phyloP scores from a whole-genome alignment of 2,888 invertebrate species.

The Laspeyria flexula region DNA sequence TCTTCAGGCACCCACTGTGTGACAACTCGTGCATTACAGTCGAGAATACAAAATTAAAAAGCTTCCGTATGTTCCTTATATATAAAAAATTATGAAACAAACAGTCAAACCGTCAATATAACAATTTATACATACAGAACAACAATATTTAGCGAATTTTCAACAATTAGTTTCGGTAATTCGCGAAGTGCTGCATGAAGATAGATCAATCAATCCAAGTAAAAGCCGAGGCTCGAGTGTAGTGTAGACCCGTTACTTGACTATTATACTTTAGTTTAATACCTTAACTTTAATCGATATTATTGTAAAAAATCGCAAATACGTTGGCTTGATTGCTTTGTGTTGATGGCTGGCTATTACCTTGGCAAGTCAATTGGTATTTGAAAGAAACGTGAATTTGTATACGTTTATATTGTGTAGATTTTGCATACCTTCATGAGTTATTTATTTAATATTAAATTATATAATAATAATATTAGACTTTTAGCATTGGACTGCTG shows the following conservation, averaged over 20 bases:
- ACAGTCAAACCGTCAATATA: slow-evolving; percentile 1
- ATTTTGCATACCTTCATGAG: no score
- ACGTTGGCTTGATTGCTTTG: slow-evolving; percentile 23
- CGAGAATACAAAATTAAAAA: no score
- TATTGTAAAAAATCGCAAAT: slow-evolving; percentile 34
- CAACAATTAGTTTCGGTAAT: slow-evolving; percentile 43
- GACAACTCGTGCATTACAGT: no score
- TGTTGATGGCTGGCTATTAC: not conserved
- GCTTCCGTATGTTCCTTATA: no score
- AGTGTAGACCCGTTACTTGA: slow-evolving; percentile 32
- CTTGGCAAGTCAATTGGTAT: not conserved
- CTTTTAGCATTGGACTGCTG: no score
- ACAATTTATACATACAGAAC: not conserved
- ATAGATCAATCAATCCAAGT: slow-evolving; percentile 36
- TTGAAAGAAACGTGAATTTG: no score
- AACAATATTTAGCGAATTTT: slow-evolving; percentile 27
- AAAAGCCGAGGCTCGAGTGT: slow-evolving; percentile 23
- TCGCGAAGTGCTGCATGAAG: slow-evolving; percentile 33
- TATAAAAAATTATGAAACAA: slow-evolving; percentile 1
- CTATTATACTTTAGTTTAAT: slow-evolving; percentile 29
- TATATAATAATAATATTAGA: no score
- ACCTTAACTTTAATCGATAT: slow-evolving; percentile 29
- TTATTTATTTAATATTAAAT: no score
- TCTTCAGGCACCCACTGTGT: no score
- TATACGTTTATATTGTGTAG: no score